Base-by-base conservation (phyloP, 2,888 invertebrate species). In the Lasioglossum oenotherae region DNA sequence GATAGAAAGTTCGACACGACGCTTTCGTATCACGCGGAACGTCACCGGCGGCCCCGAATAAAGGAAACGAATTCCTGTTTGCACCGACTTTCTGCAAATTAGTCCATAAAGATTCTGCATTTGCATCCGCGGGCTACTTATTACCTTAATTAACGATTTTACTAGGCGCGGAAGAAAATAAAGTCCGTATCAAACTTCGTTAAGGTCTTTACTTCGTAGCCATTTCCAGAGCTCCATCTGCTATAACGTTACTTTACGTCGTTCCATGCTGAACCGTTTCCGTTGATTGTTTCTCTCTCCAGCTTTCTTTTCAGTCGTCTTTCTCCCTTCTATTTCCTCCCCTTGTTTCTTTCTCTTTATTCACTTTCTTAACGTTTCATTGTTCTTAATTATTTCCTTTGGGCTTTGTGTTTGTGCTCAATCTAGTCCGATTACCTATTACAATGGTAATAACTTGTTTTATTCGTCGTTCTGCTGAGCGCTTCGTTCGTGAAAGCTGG, bases 161-260 rank as follows among this genome's bases (percentile, higher is more conserved):
- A 31, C 67, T 67, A 67, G 67, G 35, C 67, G 23, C 35, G 10
- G 67, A 67, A 67, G 67, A 67, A 67, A 67, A 67, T 67, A 67
- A 67, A 67, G 67, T 67, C 67, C 35, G 67, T 67, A 67, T 67
- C 67, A 67, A 67, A 67, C 67, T 67, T 67, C 67, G 67, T 67
- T 67, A 67, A 67, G 16, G 67, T 67, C 67, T 67, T 31, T 67
- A 67, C 67, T 67, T 35, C 35, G 35, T 67, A 35, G 67, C 67
- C 10, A 19, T 67, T 35, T 8, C 67, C 67, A 23, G 35, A 19
- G 67, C 35, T 60, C 75, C 57, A 41, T 76, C 60, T 41, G 64
- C 31, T 35, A 8, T 35, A 19, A 67, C 35, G 35, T 67, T 35
- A 23, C 67, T 67, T 67, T 67, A 67, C 67, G 35, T 67, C 67